Evolutionary conservation across 2,888 invertebrate genomes (phyloP).

Genomic region (Diloba caeruleocephala): DNA sequence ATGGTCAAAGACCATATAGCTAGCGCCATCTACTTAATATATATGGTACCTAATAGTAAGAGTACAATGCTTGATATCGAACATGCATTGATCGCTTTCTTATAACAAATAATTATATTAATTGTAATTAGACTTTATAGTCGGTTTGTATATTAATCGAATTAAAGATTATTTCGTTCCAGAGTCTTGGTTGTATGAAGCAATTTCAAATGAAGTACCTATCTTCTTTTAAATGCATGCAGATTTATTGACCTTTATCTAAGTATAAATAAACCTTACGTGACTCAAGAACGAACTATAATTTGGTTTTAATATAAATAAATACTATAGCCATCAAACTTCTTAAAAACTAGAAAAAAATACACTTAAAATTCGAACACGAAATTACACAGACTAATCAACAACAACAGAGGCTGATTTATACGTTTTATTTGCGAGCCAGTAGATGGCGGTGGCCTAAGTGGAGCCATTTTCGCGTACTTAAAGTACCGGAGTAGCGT

Average conservation of each 20-base stretch:
- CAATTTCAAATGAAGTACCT: too few relatives aligned
- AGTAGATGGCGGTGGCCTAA: conserved; percentile 81
- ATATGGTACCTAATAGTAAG: background rate
- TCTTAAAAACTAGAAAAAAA: background rate
- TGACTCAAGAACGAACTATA: background rate
- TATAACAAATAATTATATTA: too few relatives aligned
- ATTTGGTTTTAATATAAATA: too few relatives aligned
- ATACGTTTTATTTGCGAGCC: conserved; percentile 67
- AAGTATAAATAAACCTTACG: background rate
- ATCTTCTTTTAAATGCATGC: too few relatives aligned
- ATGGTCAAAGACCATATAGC: conserved; percentile 62
- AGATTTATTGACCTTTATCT: too few relatives aligned
- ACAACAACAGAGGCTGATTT: conserved; percentile 69
- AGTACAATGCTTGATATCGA: too few relatives aligned
- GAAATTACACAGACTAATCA: conserved; percentile 67
- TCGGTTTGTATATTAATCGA: too few relatives aligned
- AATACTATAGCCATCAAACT: too few relatives aligned
- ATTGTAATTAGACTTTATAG: too few relatives aligned
- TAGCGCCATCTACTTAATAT: conserved; percentile 61
- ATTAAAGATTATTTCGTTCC: too few relatives aligned
- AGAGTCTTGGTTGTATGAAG: too few relatives aligned
- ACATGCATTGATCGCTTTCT: too few relatives aligned
- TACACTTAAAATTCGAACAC: conserved; percentile 23
- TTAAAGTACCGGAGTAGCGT: conserved; percentile 67
- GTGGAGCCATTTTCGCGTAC: conserved; percentile 82